Conservation (phyloP, 2,797 vertebrate genomes). For the Sebastes matsubarae region DNA sequence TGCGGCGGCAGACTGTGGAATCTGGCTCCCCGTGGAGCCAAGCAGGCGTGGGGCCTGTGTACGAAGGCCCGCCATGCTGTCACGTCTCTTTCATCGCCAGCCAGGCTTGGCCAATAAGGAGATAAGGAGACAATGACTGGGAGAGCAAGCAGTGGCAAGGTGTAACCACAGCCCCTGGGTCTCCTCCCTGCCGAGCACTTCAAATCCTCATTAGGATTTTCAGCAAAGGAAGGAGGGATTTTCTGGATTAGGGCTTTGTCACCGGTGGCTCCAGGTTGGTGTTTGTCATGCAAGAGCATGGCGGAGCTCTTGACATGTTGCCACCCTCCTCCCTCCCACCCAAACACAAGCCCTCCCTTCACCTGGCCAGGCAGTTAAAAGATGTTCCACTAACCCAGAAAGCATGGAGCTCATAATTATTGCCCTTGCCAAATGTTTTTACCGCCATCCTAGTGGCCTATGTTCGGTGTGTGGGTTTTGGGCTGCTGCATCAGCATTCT, state of each 20-base stretch:
- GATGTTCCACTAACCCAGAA: conserved; percentile 54
- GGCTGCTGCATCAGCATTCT: conserved; percentile 61
- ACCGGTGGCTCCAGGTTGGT: conserved; percentile 83
- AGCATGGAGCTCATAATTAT: conserved; percentile 30
- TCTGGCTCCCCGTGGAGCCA: conserved; percentile 79
- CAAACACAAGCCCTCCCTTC: conserved; percentile 47
- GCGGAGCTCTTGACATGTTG: conserved; percentile 63
- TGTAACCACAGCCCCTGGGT: conserved; percentile 76
- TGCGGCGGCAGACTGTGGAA: conserved; percentile 67
- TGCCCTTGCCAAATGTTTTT: conserved; percentile 55
- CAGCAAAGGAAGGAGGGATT: conserved; percentile 80
- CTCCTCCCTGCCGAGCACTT: conserved; percentile 81
- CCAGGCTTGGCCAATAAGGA: conserved; percentile 81
- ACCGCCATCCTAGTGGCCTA: conserved; percentile 25
- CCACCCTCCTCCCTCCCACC: conserved; percentile 42
- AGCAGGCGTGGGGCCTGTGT: conserved; percentile 74
- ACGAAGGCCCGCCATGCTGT: conserved; percentile 75
- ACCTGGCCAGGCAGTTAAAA: conserved; percentile 51
- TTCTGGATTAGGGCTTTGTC: conserved; percentile 84
- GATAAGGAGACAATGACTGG: conserved; percentile 80
- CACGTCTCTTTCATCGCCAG: conserved; percentile 82
- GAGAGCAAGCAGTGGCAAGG: conserved; percentile 81
- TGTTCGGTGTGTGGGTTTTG: conserved; percentile 44
- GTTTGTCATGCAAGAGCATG: conserved; percentile 84
- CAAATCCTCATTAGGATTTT: conserved; percentile 85